Evolutionary conservation across 1,140 invertebrate species (phyloP).

Genomic region (Phymastichus coffea): DNA sequence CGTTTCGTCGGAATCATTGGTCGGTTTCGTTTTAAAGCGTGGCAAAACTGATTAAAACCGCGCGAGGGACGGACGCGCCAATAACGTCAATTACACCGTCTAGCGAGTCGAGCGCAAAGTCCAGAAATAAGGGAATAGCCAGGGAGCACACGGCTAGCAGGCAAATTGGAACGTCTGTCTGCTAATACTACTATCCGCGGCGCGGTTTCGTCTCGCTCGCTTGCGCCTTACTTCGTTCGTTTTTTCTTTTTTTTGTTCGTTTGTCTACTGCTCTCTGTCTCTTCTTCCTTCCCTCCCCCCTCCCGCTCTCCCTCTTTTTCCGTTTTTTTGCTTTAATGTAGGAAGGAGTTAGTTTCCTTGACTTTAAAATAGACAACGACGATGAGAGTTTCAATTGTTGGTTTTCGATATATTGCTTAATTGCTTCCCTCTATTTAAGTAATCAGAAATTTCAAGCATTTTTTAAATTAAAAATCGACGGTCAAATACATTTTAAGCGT

Average conservation of each 20-base stretch:
- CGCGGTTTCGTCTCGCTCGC: not conserved
- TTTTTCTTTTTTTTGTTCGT: not conserved
- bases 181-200: no score
- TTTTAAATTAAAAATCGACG: no score
- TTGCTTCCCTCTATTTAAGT: no score
- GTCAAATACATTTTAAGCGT: no score
- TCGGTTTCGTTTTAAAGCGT: not conserved
- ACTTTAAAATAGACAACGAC: not conserved
- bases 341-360: not conserved
- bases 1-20: no score
- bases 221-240: not conserved
- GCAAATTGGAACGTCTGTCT: slow-evolving; percentile 20
- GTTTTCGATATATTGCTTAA: no score
- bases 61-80: not conserved
- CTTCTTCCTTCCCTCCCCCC: not conserved
- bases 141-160: not conserved
- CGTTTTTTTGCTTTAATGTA: not conserved
- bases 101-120: slow-evolving; percentile 7
- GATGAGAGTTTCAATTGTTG: no score
- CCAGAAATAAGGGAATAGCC: slow-evolving; percentile 23
- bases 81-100: slow-evolving; percentile 24
- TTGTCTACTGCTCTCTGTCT: not conserved
- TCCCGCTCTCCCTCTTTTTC: not conserved
- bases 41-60: not conserved
- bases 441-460: no score